Base-by-base conservation (phyloP, 2,113 vertebrate genomes). In the Microtus montanus region DNA sequence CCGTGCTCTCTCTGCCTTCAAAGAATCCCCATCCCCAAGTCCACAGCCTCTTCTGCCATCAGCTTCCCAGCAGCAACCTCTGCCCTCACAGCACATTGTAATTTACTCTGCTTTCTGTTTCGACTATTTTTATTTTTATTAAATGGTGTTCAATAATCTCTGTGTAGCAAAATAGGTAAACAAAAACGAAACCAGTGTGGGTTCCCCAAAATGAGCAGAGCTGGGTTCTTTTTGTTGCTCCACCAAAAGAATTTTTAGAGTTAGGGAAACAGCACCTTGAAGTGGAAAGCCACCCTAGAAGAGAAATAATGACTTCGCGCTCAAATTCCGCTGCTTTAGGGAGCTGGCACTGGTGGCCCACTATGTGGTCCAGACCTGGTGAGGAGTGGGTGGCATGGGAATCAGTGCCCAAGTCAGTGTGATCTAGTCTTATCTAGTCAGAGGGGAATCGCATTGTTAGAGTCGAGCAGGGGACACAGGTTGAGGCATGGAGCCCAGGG, bases 101-200 rank as follows among this genome's bases (percentile, higher is more conserved):
- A 88, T 92, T 87, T 85, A 61, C 80, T 87, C 38, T 74, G 20
- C 20, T 86, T 96, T 92, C 89, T 87, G 71, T 94, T 91, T 83
- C 78, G 20, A 61, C 28, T 80, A 35, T 47, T 93, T 88, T 33
- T 71, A 74, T 54, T 93, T 73, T 12, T 87, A 97, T 97, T 97
- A 97, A 97, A 97, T 68, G 26, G 15, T 64, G 24, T 80, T 75
- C 61, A 93, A 38, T 54, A 17, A 74, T 38, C 41, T 70, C n/a
- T 68, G 71, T 80, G 66, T 88, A 38, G 35, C 78, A 79, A 52
- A 88, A 49, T 94, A 78, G 89, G 73, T 93, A 22, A 71, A 19
- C 22, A 38, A 47, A 47, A 47, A 47, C 47, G 54, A 33, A 68
- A 71, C 70, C 19, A 71, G 1, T 52, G 22, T 44, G 26, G 14